Conservation (phyloP, 1,140 invertebrate genomes). For the Drosophila fuyamai region DNA sequence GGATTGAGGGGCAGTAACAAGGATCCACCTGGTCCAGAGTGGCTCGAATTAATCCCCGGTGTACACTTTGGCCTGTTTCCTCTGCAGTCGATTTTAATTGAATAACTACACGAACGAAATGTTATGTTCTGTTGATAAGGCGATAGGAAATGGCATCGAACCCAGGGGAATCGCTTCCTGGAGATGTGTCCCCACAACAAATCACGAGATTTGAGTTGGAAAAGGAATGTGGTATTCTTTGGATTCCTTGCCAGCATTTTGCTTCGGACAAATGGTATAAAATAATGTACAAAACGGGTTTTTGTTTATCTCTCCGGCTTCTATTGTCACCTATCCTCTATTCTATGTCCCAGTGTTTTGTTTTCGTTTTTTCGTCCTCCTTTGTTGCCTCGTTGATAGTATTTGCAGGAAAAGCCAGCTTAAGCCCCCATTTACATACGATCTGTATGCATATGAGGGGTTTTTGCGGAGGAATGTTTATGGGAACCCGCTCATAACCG, state of each 20-base stretch:
- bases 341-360: background rate
- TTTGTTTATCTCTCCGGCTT: constrained; percentile 6
- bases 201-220: constrained; percentile 1
- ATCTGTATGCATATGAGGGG: constrained; percentile 36
- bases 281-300: constrained; percentile 23
- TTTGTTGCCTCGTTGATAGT: constrained; percentile 18
- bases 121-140: constrained; percentile 58
- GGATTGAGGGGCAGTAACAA: constrained; percentile 5
- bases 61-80: constrained; percentile 58
- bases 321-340: constrained; percentile 15
- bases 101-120: constrained; percentile 62
- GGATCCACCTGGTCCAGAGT: constrained; percentile 11
- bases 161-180: constrained; percentile 13
- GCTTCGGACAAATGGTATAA: constrained; percentile 9
- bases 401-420: constrained; percentile 43
- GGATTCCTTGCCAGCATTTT: background rate
- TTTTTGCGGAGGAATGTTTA: constrained; percentile 6
- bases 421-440: constrained; percentile 71
- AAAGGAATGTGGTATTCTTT: background rate
- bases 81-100: constrained; percentile 66
- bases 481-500: constrained; percentile 63
- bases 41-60: constrained; percentile 67
- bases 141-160: constrained; percentile 47
- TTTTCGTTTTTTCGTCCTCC: background rate
- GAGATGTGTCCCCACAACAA: constrained; percentile 11